These are phyloP conservation scores for Plagodis pulveraria DNA, from an alignment of 2,888 invertebrate species.

Conservation along the genomic window DNA sequence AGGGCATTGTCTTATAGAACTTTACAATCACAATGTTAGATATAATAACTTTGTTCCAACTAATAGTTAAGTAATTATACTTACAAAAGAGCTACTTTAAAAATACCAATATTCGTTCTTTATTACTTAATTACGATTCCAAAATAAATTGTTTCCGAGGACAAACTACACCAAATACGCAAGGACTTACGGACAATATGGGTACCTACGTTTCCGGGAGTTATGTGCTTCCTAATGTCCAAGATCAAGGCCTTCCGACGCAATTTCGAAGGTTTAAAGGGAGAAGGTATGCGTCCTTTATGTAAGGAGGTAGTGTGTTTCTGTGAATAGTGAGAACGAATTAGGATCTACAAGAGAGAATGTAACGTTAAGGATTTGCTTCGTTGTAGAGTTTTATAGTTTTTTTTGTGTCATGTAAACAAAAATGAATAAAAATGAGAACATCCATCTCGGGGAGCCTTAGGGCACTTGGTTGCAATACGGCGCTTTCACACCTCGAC, in stretches of 20 bases:
- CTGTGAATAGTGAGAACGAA: not conserved
- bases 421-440: too few relatives aligned
- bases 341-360: not conserved
- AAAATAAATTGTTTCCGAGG: constrained; percentile 14
- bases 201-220: constrained; percentile 65
- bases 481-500: too few relatives aligned
- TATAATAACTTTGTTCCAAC: too few relatives aligned
- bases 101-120: constrained; percentile 1
- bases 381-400: not conserved
- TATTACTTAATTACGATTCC: constrained; percentile 13
- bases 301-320: constrained; percentile 24
- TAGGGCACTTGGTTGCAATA: too few relatives aligned
- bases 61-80: too few relatives aligned
- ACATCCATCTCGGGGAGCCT: too few relatives aligned
- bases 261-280: constrained; percentile 55
- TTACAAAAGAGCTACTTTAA: not conserved
- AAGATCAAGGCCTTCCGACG: constrained; percentile 48
- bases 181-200: constrained; percentile 64
- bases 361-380: not conserved
- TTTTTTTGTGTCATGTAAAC: not conserved
- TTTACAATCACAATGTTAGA: too few relatives aligned
- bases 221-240: constrained; percentile 70
- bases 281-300: constrained; percentile 35
- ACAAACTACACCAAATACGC: constrained; percentile 53
- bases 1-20: too few relatives aligned